A percentile compares a stretch with the other conserved stretches of the same genome.
Conservation (phyloP, 2,797 vertebrate species). For the Stomatorhinus walkeri region DNA sequence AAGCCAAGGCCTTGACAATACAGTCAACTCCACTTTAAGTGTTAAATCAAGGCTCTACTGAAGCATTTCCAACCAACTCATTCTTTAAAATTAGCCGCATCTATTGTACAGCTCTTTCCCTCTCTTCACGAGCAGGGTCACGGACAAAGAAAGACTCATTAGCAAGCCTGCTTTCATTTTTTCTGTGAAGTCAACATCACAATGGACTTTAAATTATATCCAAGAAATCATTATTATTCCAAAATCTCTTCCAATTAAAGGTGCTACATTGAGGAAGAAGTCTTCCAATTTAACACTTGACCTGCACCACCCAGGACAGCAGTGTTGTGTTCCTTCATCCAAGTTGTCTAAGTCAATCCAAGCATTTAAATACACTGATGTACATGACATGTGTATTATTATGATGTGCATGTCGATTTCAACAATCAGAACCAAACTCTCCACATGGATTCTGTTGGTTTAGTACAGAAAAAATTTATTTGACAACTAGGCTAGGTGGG, state of each 20-base stretch:
- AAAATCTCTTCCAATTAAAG: background rate
- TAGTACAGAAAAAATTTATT: background rate
- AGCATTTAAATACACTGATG: background rate
- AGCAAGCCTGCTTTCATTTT: background rate
- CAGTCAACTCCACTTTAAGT: background rate
- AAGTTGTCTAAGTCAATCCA: conserved; percentile 2
- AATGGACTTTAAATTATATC: background rate
- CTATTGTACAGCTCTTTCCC: background rate
- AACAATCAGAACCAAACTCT: background rate
- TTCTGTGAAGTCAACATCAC: background rate
- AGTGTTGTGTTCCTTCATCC: background rate
- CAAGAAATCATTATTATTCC: background rate
- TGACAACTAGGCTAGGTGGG: background rate
- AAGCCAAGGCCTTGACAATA: background rate
- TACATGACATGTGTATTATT: background rate
- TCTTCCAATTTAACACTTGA: background rate
- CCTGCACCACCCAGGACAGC: background rate
- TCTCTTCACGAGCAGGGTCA: background rate
- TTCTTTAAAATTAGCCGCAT: background rate
- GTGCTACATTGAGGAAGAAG: background rate
- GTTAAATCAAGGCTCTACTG: background rate
- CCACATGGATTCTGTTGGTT: background rate
- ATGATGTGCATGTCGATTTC: background rate
- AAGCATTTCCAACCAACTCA: background rate
- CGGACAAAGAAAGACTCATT: background rate